Evolutionary conservation across 2,797 vertebrate species (phyloP), one percentile per base, ranked within the genome.

Genomic region (Rhinatrema bivittatum): DNA sequence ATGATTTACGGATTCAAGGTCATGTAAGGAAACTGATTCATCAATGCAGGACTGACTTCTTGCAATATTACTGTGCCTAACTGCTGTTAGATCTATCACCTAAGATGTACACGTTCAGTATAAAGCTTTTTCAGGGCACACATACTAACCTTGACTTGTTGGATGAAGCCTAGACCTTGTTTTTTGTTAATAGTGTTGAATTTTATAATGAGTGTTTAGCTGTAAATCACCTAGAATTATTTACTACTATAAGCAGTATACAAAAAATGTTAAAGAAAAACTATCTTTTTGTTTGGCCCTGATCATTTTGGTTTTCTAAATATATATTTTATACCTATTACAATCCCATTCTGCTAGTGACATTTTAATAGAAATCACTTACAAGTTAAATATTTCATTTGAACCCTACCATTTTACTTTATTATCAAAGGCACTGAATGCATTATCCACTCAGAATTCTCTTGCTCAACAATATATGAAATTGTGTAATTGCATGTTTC

Each of bases 1-100:
- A 32, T 5, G 5, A 16, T 30, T 39, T 29, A 16, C 11, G 32
- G 36, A 37, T 29, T 55, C 56, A 76, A 70, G 70, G 65, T 72
- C 59, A 45, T 46, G 20, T 32, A 45, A 53, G 56, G 55, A 58
- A 49, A 67, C 38, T 42, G 29, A 70, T 70, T 65, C 34, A 78
- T 78, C 71, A 72, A 14, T 29, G 12, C 13, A 27, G 25, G 21
- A 29, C 29, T n/a, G 22, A 43, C 29, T 27, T 26, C 26, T 20
- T 30, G 29, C 43, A 35, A 52, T 27, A 31, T 16, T 15, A 25
- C 10, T 37, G 18, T 27, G 29, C 16, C 32, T 26, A 18, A 11
- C 20, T 14, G 19, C 29, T 27, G 36, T 37, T 22, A 33, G 39
- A 39, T 36, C 32, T 25, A 33, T 27, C 16, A 28, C 13, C 25